Conservation (phyloP, 2,113 vertebrate genomes). For the Meles meles region DNA sequence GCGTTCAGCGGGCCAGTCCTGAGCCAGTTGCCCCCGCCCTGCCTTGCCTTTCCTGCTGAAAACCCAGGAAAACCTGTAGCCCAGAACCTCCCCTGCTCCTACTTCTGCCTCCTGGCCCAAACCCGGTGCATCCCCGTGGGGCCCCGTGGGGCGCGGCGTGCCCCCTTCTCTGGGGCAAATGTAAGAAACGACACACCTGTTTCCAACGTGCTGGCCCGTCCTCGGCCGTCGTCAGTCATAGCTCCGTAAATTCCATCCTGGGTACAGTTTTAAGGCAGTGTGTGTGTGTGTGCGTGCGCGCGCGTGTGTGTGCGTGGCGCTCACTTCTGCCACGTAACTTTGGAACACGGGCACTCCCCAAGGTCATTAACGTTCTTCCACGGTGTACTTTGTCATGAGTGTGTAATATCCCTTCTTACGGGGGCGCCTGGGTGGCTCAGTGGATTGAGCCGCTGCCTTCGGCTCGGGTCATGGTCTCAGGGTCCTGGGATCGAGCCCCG, state of each 20-base stretch:
- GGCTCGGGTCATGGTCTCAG: no score
- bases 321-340: not conserved
- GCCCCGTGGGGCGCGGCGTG: rapidly evolving
- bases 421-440: no score
- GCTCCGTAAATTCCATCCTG: not conserved
- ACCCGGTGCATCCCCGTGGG: rapidly evolving
- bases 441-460: no score
- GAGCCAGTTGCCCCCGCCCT: rapidly evolving
- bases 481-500: no score
- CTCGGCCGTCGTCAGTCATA: rapidly evolving
- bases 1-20: rapidly evolving
- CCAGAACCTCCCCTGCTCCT: not conserved
- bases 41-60: not conserved
- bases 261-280: rapidly evolving
- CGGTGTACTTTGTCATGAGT: not conserved
- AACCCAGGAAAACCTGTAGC: not conserved
- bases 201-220: not conserved
- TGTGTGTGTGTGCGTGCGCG: rapidly evolving
- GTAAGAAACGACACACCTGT: not conserved
- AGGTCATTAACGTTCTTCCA: rapidly evolving
- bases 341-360: no score
- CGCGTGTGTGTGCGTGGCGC: no score
- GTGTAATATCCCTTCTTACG: rapidly evolving
- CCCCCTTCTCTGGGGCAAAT: not conserved
- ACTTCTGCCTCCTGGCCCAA: not conserved